Evolutionary conservation across 2,888 invertebrate species (phyloP), one percentile per base, ranked within the genome.

Genomic region (Hipparchia semele): DNA sequence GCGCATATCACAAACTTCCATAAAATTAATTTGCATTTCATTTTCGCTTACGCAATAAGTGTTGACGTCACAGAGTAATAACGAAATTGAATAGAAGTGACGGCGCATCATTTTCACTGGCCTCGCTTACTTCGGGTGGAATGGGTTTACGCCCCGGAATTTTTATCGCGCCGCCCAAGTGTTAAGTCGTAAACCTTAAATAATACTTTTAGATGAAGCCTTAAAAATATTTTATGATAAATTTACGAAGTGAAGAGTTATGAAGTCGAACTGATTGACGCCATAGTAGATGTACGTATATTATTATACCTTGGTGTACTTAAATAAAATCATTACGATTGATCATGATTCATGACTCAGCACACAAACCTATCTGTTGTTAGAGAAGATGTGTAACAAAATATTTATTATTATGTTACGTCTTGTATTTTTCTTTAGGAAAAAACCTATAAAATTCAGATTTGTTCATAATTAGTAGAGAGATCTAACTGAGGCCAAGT

Each of bases 71-170:
- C 33, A 67, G 59, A 61, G 56, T 39, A 58, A 66, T 74, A 74
- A 76, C 71, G 70, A 61, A 73, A 70, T 72, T 70, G 61, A 23
- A 69, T 69, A 62, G 64, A 74, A 66, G 68, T 53, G 65, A 72
- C 60, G 68, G 70, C 72, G 68, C 68, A 65, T 70, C 65, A 72
- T 68, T 70, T 74, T 74, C 72, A 76, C 68, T 65, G 61, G 65
- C 13, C 64, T 13, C 60, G 60, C 59, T 70, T 61, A 51, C 12
- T 59, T 70, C 54, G 69, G 45, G 66, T 59, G 67, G 70, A 70
- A 71, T 71, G 65, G 72, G 67, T 68, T 73, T 75, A 73, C 66
- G 46, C 33, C 69, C 53, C 68, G 49, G 54, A 62, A 66, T 71
- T 61, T 71, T 73, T 66, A 73, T 75, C 23, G 53, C 65, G 46